Percentiles rank a stretch among this genome's conserved stretches.
Evolutionary conservation across 2,888 invertebrate genomes (phyloP).

Genomic region (Drosophila tripunctata): DNA sequence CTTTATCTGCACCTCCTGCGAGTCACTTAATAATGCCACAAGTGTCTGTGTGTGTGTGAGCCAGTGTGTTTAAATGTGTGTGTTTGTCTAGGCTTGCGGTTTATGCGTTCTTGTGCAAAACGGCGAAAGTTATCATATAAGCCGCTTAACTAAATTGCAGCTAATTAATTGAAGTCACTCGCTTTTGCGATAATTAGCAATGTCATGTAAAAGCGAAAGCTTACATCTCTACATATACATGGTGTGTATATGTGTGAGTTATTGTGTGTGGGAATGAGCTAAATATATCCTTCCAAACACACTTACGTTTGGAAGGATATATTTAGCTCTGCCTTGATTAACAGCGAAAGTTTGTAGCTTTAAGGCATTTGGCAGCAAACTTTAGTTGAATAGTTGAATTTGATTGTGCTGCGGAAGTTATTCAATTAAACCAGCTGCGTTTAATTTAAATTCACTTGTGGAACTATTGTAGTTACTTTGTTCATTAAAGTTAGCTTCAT

Average conservation of each 20-base stretch:
- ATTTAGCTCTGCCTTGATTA: conserved; percentile 33
- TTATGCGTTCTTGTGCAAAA: conserved; percentile 36
- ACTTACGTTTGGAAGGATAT: not conserved
- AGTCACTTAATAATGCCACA: conserved; percentile 48
- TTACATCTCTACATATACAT: conserved; percentile 2
- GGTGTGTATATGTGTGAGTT: not conserved
- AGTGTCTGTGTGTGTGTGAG: not conserved
- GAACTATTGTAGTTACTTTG: not conserved
- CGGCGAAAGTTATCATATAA: conserved; percentile 60
- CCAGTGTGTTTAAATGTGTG: not conserved
- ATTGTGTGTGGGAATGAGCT: not conserved
- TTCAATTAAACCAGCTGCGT: conserved; percentile 6
- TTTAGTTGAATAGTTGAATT: conserved; percentile 8
- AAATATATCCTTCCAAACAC: not conserved
- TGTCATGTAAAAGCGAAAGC: conserved; percentile 48
- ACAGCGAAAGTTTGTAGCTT: conserved; percentile 39
- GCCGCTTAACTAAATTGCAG: conserved; percentile 69
- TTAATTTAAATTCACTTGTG: not conserved
- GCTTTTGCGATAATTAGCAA: conserved; percentile 54
- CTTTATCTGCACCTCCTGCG: conserved; percentile 42
- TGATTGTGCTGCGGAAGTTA: not conserved
- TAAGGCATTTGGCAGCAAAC: conserved; percentile 9
- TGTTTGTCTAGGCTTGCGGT: conserved; percentile 35
- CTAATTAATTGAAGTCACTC: conserved; percentile 68
- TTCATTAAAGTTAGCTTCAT: not conserved